phyloP scores from a whole-genome alignment of 2,888 invertebrate genomes.

The Dione vanillae region DNA sequence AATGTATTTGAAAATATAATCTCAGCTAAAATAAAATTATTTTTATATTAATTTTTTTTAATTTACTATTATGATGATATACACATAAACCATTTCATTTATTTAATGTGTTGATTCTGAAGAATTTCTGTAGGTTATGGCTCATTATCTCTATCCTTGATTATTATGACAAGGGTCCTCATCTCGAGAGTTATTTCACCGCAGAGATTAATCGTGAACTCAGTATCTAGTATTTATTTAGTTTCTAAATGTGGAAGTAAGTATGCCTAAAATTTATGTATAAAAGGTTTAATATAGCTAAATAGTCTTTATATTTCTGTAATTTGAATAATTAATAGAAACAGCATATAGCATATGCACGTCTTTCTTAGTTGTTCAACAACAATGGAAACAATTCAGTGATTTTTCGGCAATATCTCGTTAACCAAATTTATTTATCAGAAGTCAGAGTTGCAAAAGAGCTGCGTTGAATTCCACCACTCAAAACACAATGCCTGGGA shows the following conservation, averaged over 20 bases:
- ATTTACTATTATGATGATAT: not conserved
- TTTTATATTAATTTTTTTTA: not conserved
- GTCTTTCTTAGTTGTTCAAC: no score
- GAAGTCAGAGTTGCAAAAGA: no score
- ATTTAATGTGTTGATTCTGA: constrained; percentile 19
- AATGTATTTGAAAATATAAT: not conserved
- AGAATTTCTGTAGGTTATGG: constrained; percentile 29
- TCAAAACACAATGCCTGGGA: no score
- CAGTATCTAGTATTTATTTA: constrained; percentile 23
- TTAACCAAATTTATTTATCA: no score
- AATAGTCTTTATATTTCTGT: not conserved
- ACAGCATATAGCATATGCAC: no score
- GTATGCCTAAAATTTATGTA: not conserved
- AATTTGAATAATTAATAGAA: not conserved
- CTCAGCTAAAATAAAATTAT: not conserved
- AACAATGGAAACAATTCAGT: no score
- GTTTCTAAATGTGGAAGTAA: not conserved
- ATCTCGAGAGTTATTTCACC: constrained; percentile 22
- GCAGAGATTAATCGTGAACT: constrained; percentile 17
- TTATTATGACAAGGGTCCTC: constrained; percentile 34
- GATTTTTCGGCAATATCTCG: no score
- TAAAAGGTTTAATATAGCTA: not conserved
- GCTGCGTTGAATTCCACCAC: no score
- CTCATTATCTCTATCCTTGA: constrained; percentile 28
- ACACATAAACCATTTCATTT: constrained; percentile 3